A percentile compares a stretch with the other conserved stretches of the same genome.
These are phyloP conservation scores for Chrysocyon brachyurus DNA, from an alignment of 2,797 vertebrate genomes.

Conservation along the genomic window DNA sequence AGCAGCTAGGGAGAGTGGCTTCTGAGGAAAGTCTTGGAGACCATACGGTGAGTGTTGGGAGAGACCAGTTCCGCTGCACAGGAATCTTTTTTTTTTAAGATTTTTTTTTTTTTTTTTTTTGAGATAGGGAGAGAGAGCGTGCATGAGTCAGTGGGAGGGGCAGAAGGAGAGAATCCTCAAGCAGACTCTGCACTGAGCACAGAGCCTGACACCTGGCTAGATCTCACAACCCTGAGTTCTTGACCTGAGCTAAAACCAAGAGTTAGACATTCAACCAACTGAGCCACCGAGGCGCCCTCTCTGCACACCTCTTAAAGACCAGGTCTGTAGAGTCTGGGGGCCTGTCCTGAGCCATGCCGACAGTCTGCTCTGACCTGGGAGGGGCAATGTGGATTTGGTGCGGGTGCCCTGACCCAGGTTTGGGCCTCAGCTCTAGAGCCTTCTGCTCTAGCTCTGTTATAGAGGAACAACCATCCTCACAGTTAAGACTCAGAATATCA, in stretches of 20 bases:
- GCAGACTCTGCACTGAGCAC: background rate
- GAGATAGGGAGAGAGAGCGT: background rate
- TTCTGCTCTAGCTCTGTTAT: background rate
- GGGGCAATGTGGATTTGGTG: background rate
- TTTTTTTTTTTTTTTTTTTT: too few species aligned
- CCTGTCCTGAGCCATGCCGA: background rate
- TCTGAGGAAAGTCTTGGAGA: background rate
- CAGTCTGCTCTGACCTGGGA: background rate
- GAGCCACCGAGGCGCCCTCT: background rate
- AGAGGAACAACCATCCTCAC: background rate
- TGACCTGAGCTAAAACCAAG: background rate
- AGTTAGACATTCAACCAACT: background rate
- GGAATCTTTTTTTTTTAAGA: background rate
- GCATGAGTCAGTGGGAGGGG: background rate
- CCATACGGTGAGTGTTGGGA: background rate
- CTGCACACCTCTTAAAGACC: background rate
- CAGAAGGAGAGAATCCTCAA: background rate
- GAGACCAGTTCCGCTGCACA: too few species aligned
- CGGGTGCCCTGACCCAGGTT: background rate
- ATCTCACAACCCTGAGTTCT: background rate
- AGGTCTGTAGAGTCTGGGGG: background rate
- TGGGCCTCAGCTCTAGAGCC: background rate
- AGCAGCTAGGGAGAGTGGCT: background rate
- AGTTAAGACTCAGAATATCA: background rate
- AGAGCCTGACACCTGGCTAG: background rate